Evolutionary conservation across 2,888 invertebrate genomes (phyloP).

Genomic region (Leptopterna dolabrata): DNA sequence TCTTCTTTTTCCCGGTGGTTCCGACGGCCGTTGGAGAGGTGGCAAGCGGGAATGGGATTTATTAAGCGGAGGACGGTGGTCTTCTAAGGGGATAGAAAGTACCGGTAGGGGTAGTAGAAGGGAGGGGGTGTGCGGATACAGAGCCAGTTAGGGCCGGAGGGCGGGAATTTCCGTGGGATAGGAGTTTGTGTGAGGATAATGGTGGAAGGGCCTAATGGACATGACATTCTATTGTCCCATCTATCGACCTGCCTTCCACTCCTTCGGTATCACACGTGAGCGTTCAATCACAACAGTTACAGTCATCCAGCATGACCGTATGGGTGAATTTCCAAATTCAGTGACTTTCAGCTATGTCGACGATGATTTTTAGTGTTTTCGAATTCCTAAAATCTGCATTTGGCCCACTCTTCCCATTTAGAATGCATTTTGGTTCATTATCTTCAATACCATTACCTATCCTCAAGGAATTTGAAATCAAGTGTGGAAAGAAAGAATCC

Average conservation of each 20-base stretch:
- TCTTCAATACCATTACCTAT: too few relatives aligned
- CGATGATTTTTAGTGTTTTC: too few relatives aligned
- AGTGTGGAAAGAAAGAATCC: too few relatives aligned
- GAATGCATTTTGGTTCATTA: too few relatives aligned
- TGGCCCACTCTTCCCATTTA: too few relatives aligned
- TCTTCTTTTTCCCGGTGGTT: slow-evolving; percentile 1
- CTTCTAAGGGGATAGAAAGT: slow-evolving; percentile 45
- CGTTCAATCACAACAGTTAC: background rate
- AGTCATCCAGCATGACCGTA: too few relatives aligned
- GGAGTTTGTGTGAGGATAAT: background rate
- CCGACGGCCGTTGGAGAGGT: slow-evolving; percentile 34
- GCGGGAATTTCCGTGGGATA: background rate
- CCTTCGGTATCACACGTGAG: background rate
- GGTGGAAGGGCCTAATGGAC: slow-evolving; percentile 35
- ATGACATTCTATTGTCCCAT: slow-evolving; percentile 48
- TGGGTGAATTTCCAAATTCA: too few relatives aligned
- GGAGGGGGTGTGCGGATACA: too few relatives aligned
- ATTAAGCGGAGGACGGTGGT: slow-evolving; percentile 40
- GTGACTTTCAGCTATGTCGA: too few relatives aligned
- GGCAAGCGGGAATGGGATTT: slow-evolving; percentile 45
- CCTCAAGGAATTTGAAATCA: too few relatives aligned
- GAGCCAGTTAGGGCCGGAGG: slow-evolving; percentile 30
- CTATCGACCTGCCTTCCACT: slow-evolving; percentile 41
- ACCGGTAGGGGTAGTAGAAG: too few relatives aligned
- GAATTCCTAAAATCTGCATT: too few relatives aligned